phyloP scores from a whole-genome alignment of 2,113 vertebrate genomes.

The Larimichthys polyactis region DNA sequence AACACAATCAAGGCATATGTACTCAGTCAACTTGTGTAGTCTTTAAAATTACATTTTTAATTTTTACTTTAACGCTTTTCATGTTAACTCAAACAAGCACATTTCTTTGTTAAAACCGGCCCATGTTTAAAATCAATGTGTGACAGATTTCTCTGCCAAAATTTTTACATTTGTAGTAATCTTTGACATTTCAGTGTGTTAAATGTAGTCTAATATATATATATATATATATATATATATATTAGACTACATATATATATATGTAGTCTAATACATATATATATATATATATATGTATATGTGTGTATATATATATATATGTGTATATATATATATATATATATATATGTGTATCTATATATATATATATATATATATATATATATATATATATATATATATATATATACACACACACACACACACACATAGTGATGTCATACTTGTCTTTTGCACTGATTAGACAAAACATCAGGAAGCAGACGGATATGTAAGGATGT shows the following conservation, averaged over 20 bases:
- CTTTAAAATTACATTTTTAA: conserved; percentile 68
- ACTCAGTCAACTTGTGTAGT: conserved; percentile 74
- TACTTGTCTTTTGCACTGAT: conserved; percentile 74
- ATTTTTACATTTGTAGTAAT: conserved; percentile 71
- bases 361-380: conserved; percentile 26
- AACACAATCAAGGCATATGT: conserved; percentile 75
- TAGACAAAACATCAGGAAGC: conserved; percentile 68
- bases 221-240: neutral
- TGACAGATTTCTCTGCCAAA: conserved; percentile 65
- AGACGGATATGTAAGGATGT: conserved; percentile 36
- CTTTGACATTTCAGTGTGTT: conserved; percentile 68
- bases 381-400: conserved; percentile 29
- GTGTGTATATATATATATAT: too few relatives aligned
- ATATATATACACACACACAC: neutral
- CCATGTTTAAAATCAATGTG: conserved; percentile 57
- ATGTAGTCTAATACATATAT: conserved; percentile 29
- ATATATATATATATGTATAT: neutral
- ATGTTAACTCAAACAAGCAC: conserved; percentile 53
- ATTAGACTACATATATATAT: conserved; percentile 46
- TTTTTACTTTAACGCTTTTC: conserved; percentile 63
- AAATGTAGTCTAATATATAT: conserved; percentile 48
- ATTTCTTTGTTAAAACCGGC: conserved; percentile 45
- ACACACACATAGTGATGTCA: conserved; percentile 52
- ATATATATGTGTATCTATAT: conserved; percentile 10
- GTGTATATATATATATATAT: conserved; percentile 5